A percentile compares a stretch with the other conserved stretches of the same genome.
Conservation (phyloP, 2,888 invertebrate genomes). For the Philereme vetulata region DNA sequence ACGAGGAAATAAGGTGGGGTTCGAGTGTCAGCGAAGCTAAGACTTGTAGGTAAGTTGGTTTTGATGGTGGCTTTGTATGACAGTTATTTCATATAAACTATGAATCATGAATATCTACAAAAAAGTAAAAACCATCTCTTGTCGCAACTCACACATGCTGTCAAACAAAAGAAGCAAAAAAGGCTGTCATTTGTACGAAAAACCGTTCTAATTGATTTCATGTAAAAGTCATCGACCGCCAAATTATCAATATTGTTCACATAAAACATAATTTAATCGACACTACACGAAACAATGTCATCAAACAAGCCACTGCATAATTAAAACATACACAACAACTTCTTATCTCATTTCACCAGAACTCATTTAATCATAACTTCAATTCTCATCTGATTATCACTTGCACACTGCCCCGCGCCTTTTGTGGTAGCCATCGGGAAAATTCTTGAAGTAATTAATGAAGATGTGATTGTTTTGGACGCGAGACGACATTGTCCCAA, state of each 20-base stretch:
- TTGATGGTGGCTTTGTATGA: too few species aligned
- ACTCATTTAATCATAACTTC: conserved; percentile 36
- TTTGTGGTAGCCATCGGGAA: conserved; percentile 55
- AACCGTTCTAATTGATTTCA: neutral
- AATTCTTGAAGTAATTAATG: conserved; percentile 77
- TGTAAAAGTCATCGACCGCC: conserved; percentile 24
- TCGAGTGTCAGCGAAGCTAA: conserved; percentile 34
- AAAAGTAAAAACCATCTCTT: too few species aligned
- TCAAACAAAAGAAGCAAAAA: neutral
- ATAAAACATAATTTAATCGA: conserved; percentile 25
- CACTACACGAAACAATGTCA: conserved; percentile 24
- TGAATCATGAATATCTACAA: too few species aligned
- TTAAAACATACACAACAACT: conserved; percentile 25
- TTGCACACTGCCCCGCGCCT: conserved; percentile 46
- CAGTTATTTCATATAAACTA: too few species aligned
- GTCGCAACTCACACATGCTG: too few species aligned
- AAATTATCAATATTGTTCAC: neutral
- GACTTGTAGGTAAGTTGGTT: neutral
- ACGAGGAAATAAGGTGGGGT: conserved; percentile 50
- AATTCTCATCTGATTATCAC: conserved; percentile 45
- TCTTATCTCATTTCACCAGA: conserved; percentile 30
- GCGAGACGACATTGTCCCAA: conserved; percentile 54
- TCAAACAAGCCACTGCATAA: conserved; percentile 17
- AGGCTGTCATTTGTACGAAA: neutral
- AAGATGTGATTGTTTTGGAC: conserved; percentile 76